These are phyloP conservation scores for Coenonympha arcania DNA, from an alignment of 2,888 invertebrate genomes.

Conservation along the genomic window DNA sequence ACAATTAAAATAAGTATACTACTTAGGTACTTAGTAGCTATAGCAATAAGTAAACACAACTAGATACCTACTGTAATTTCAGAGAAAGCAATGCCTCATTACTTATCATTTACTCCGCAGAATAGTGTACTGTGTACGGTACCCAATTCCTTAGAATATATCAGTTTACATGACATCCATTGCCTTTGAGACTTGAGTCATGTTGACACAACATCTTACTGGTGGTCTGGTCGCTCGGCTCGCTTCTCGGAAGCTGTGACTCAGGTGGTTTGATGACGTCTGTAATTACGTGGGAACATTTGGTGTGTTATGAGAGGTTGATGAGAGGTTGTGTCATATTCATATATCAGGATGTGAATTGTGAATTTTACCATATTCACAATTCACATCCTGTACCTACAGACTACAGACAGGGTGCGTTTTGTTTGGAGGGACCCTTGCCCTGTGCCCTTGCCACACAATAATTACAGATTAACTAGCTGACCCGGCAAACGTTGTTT, in stretches of 20 bases:
- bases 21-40: too few relatives aligned
- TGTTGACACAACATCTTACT: not conserved
- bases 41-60: too few relatives aligned
- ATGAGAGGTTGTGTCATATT: not conserved
- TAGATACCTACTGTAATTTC: too few relatives aligned
- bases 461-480: too few relatives aligned
- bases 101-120: not conserved
- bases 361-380: too few relatives aligned
- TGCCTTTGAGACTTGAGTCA: conserved; percentile 3
- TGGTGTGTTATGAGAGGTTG: not conserved
- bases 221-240: not conserved
- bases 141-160: not conserved
- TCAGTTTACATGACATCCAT: not conserved
- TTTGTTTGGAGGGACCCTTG: too few relatives aligned
- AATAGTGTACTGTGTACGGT: not conserved
- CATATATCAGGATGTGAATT: not conserved
- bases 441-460: too few relatives aligned
- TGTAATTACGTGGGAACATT: not conserved
- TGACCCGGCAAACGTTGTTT: too few relatives aligned
- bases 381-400: too few relatives aligned
- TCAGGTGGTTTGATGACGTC: conserved; percentile 2
- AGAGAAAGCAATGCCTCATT: not conserved
- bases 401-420: too few relatives aligned
- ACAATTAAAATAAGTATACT: too few relatives aligned
- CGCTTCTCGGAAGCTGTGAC: not conserved